Base-by-base conservation (phyloP, 2,113 vertebrate genomes). In the Chaetorhynchus papuensis region DNA sequence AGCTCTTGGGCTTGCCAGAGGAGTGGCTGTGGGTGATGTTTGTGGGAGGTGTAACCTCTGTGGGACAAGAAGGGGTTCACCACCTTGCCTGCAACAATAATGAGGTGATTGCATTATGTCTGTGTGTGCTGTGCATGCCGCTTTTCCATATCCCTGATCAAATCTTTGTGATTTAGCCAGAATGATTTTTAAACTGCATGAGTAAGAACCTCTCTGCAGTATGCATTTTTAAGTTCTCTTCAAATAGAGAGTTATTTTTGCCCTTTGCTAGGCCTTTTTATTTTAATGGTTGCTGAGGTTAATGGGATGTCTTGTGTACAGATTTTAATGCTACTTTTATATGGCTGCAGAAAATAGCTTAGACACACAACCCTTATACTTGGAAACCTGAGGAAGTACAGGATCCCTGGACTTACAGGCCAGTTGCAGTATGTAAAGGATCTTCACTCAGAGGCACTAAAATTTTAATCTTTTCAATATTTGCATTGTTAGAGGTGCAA, bases 211-310 rank as follows among this genome's bases (percentile, higher is more conserved):
- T 47, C 65, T 63, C 52, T 76, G 30, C 28, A 39, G 39, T 41
- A 49, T 82, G 70, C 3, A 3, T 93, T 94, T 94, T 89, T 24
- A 57, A 87, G 30, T 61, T 89, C 17, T 63, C 41, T 69, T 69
- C 60, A 76, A 90, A 90, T 41, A 45, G 66, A 50, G n/a, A 50
- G 7, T 52, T 66, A 30, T 50, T 92, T 92, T 89, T 94, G 44
- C 84, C 44, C 60, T 94, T 87, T 78, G 80, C 42, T 23, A 27
- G 23, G 15, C 64, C 31, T 71, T 91, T 89, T 79, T 78, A 37
- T 89, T 92, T 87, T 93, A 87, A 49, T 71, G 65, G 64, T 41
- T 82, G 47, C 86, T 66, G 72, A 89, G 53, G 64, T 89, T 92
- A 91, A 75, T 84, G 65, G 28, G 9, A 28, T 75, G 61, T 64